These are phyloP conservation scores for Galerucella nymphaeae DNA, from an alignment of 2,888 invertebrate genomes.

Conservation along the genomic window DNA sequence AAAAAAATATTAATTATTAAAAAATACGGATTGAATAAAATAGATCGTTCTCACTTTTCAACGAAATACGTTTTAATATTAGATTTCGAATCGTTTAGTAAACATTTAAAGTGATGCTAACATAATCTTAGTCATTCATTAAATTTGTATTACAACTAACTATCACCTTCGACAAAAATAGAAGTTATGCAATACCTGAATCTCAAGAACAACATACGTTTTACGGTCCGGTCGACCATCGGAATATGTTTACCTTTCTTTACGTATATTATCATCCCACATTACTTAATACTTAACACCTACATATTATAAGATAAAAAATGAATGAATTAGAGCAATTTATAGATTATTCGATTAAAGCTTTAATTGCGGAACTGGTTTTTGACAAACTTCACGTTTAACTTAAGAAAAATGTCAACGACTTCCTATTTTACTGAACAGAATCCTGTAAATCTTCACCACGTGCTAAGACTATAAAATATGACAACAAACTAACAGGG, in stretches of 20 bases:
- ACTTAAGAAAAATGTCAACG: neutral
- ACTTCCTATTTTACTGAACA: neutral
- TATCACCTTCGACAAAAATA: slow-evolving; percentile 16
- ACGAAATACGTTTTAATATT: too few relatives aligned
- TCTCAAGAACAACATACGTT: slow-evolving; percentile 5
- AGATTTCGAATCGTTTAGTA: neutral
- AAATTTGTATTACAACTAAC: neutral
- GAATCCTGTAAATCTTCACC: neutral
- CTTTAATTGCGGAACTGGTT: neutral
- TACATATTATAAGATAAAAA: neutral
- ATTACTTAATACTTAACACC: neutral
- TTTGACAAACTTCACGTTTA: neutral
- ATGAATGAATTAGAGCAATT: neutral
- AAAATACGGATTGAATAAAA: too few relatives aligned
- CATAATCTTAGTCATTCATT: neutral
- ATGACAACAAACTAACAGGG: neutral
- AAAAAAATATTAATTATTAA: too few relatives aligned
- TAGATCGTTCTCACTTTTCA: too few relatives aligned
- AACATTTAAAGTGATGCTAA: neutral
- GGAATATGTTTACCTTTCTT: neutral
- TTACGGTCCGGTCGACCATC: neutral
- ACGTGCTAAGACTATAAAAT: neutral
- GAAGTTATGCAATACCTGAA: slow-evolving; percentile 10
- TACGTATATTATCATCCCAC: neutral
- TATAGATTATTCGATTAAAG: neutral